Evolutionary conservation across 2,888 invertebrate genomes (phyloP), one percentile per base, ranked within the genome.

Genomic region (Phytoseiulus persimilis): DNA sequence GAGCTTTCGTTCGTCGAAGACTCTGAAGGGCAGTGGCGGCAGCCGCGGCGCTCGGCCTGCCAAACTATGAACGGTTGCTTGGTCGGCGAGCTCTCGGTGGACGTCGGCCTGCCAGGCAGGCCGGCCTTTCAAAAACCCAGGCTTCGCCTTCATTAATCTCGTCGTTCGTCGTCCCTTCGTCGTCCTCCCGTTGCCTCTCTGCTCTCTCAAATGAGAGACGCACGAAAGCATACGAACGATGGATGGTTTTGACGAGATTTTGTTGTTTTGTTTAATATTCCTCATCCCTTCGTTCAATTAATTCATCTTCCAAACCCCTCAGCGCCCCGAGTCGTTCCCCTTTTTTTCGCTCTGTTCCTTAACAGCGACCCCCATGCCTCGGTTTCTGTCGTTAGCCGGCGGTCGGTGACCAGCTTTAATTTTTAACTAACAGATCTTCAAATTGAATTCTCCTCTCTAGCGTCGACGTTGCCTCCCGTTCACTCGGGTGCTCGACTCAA

Each of bases 181-280:
- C 65, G 65, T 65, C 28, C 65, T 65, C 65, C 18, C 65, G 65
- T 65, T 65, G 65, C 65, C 2, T 65, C 65, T 65, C 65, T 65
- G 23, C 23, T 65, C 65, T 65, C 65, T 65, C 65, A 28, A 65
- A 65, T 65, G 65, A 65, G 65, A 14, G 65, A 65, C 65, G 65
- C 65, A 65, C 65, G 65, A 65, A 65, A 65, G 65, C 65, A 65
- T 65, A 39, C 87, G 33, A 87, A 87, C 87, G 87, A 87, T 87
- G 87, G 87, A 87, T 87, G 87, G 87, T 87, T 87, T 87, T 87
- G 87, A 87, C 87, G 87, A 87, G 87, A 87, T 87, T 87, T 87
- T 87, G 87, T 87, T 32, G 87, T 87, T 87, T 87, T 87, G 83
- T 87, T 87, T 87, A 87, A 87, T 87, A 87, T 87, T 65, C 65